phyloP scores from a whole-genome alignment of 30 jellyfish, hydroid and myxozoan species.

The Cassiopea andromeda region DNA sequence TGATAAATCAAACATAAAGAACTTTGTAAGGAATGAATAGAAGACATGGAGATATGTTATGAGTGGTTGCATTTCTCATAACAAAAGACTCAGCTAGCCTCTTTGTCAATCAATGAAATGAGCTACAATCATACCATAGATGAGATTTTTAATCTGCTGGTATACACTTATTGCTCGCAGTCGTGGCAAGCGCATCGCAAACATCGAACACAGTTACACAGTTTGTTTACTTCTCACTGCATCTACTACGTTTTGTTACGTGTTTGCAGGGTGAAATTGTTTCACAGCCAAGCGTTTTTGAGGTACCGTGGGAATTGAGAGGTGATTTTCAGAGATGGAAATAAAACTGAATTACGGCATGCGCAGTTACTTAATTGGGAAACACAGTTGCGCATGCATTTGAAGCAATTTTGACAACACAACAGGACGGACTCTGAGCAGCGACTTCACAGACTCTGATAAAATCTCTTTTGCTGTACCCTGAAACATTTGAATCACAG shows the following conservation, averaged over 20 bases:
- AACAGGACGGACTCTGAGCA: too few species aligned
- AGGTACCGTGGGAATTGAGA: conserved; percentile 36
- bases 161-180: not conserved
- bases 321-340: too few species aligned
- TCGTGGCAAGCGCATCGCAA: not conserved
- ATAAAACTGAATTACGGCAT: too few species aligned
- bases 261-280: conserved; percentile 64
- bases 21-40: conserved; percentile 23
- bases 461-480: too few species aligned
- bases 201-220: conserved; percentile 28
- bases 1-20: conserved; percentile 1
- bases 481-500: too few species aligned
- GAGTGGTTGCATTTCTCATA: conserved; percentile 9
- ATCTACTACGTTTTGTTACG: conserved; percentile 12
- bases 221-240: conserved; percentile 19
- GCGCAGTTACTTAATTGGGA: too few species aligned
- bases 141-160: conserved; percentile 34
- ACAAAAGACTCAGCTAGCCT: not conserved
- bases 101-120: conserved; percentile 21
- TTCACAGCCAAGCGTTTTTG: conserved; percentile 8
- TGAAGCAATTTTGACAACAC: too few species aligned
- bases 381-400: too few species aligned
- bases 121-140: conserved; percentile 23
- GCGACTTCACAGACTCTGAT: too few species aligned
- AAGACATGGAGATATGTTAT: conserved; percentile 21